phyloP scores from a whole-genome alignment of 2,797 vertebrate genomes.

The Vultur gryphus region DNA sequence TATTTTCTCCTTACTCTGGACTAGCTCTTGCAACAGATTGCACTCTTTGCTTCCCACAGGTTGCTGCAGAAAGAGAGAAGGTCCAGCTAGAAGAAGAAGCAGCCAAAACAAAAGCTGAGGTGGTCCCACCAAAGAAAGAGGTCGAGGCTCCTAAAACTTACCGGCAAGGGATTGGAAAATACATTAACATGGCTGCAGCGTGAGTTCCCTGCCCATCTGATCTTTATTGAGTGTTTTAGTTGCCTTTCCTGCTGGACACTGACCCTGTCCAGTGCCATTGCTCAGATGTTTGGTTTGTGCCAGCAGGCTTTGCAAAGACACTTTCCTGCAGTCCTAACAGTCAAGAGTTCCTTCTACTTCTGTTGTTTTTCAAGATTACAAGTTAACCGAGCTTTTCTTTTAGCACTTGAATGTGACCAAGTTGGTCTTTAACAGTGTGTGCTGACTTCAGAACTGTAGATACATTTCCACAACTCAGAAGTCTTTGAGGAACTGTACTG shows the following conservation, averaged over 20 bases:
- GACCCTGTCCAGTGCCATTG: neutral
- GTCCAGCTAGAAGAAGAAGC: slow-evolving; percentile 78
- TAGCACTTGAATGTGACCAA: neutral
- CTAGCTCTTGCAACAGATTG: neutral
- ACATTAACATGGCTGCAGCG: slow-evolving; percentile 86
- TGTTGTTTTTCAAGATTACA: neutral
- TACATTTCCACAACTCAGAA: neutral
- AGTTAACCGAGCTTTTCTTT: neutral
- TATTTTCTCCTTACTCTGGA: neutral
- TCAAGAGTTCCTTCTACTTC: neutral
- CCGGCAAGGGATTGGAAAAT: slow-evolving; percentile 91
- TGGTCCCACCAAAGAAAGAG: slow-evolving; percentile 71
- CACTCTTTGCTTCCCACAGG: slow-evolving; percentile 70
- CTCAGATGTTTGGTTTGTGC: neutral
- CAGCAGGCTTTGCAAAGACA: neutral
- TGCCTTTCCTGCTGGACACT: neutral
- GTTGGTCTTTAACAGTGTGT: neutral
- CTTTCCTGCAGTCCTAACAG: neutral
- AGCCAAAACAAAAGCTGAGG: slow-evolving; percentile 72
- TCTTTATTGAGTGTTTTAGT: neutral
- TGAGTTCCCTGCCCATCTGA: slow-evolving; percentile 70
- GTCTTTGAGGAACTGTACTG: neutral
- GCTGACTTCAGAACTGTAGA: neutral
- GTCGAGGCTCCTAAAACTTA: slow-evolving; percentile 84
- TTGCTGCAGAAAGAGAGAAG: slow-evolving; percentile 86